Conservation (phyloP, 2,797 vertebrate species). For the Sebastes iracundus region DNA sequence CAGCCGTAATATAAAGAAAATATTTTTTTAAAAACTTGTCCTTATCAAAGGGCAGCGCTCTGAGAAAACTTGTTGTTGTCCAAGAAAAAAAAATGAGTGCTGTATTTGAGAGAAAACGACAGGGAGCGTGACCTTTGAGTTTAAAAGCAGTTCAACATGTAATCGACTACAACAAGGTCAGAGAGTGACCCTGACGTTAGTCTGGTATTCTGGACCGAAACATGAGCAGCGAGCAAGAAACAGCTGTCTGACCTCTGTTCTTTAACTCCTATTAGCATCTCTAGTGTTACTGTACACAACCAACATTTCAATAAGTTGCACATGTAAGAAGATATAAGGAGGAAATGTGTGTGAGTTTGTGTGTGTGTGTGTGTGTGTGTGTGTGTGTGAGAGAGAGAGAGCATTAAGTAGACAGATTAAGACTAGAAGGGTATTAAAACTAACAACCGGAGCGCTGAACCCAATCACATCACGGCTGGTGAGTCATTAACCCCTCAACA, state of each 20-base stretch:
- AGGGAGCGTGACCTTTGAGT: not conserved
- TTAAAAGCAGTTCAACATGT: not conserved
- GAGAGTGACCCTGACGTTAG: not conserved
- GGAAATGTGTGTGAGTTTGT: not conserved
- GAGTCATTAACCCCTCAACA: slow-evolving; percentile 64
- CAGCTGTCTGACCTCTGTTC: slow-evolving; percentile 18
- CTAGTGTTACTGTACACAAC: slow-evolving; percentile 1
- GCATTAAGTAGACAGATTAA: slow-evolving; percentile 63
- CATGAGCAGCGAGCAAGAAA: slow-evolving; percentile 6
- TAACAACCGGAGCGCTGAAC: slow-evolving; percentile 63
- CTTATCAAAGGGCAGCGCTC: not conserved
- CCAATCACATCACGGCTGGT: slow-evolving; percentile 50
- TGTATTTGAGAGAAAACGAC: not conserved
- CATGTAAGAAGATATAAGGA: not conserved
- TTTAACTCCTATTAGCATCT: slow-evolving; percentile 26
- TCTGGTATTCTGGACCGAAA: not conserved
- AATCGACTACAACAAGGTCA: not conserved
- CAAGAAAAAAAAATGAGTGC: not conserved
- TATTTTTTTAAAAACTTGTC: not conserved
- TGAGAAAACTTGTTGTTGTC: not conserved
- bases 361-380: slow-evolving; percentile 5
- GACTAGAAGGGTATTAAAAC: slow-evolving; percentile 65
- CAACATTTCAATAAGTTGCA: slow-evolving; percentile 17
- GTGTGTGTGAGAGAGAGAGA: not conserved
- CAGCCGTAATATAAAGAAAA: too few species aligned